phyloP scores from a whole-genome alignment of 1,140 invertebrate genomes.

The Macrosteles quadrilineatus region DNA sequence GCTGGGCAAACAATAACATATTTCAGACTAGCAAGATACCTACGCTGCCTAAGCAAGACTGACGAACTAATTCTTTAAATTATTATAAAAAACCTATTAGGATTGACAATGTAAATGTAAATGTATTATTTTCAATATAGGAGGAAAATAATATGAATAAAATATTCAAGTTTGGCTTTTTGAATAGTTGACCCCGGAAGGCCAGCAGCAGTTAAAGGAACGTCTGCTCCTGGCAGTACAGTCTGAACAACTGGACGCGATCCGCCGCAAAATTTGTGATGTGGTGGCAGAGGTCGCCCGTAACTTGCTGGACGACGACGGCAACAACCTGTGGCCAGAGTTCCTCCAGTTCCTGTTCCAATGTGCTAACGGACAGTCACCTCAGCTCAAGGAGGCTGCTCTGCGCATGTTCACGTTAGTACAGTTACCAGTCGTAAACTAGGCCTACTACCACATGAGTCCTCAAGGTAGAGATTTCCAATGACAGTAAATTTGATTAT shows the following conservation, averaged over 20 bases:
- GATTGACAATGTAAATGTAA: too few species aligned
- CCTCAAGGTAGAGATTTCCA: too few species aligned
- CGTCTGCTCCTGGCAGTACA: constrained; percentile 83
- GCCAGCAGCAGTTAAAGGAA: constrained; percentile 79
- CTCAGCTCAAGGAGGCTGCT: constrained; percentile 88
- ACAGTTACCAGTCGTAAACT: constrained; percentile 19
- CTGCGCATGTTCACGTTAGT: constrained; percentile 91
- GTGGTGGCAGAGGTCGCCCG: constrained; percentile 91
- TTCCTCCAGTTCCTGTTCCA: constrained; percentile 96
- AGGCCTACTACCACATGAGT: too few species aligned
- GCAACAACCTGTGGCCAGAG: constrained; percentile 96
- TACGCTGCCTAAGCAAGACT: too few species aligned
- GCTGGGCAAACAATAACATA: too few species aligned
- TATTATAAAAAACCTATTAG: too few species aligned
- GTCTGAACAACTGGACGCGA: constrained; percentile 72
- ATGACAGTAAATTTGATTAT: too few species aligned
- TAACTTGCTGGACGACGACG: constrained; percentile 95
- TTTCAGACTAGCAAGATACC: too few species aligned
- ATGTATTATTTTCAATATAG: too few species aligned
- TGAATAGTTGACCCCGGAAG: constrained; percentile 76
- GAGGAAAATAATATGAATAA: too few species aligned
- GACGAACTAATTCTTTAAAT: too few species aligned
- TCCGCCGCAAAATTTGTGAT: constrained; percentile 93
- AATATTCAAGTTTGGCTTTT: too few species aligned
- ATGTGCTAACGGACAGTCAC: constrained; percentile 80